Evolutionary conservation across 2,113 vertebrate species (phyloP), one percentile per base, ranked within the genome.

Genomic region (Etia nguti): DNA sequence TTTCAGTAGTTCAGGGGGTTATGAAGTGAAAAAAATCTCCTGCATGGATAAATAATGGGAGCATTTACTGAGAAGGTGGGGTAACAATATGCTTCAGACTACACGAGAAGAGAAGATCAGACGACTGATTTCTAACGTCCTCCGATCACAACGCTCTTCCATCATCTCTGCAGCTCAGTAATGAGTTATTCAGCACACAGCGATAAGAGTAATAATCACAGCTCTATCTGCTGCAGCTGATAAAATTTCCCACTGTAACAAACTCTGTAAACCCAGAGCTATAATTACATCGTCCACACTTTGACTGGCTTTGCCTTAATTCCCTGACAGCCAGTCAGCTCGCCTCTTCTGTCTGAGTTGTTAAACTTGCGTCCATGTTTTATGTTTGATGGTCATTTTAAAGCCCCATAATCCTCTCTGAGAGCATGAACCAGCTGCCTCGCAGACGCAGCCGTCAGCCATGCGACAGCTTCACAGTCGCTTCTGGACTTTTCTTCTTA

Each of bases 351-450:
- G 24, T 82, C 41, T 29, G 70, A 43, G 43, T 34, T 60, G 24
- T 48, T 15, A n/a, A 62, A 62, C 81, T 73, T 15, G 11, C 26
- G 1, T 73, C 62, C 26, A 57, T 24, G 38, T 75, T 75, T 75
- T 48, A 48, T 75, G 43, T 89, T 83, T 91, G 86, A 90, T 55
- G 89, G 84, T 90, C 87, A 81, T 77, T 87, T 84, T 86, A 86
- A 90, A 88, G 10, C 46, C 86, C 79, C 79, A 36, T 89, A 92
- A 94, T 94, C 89, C 87, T 90, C 81, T 86, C 85, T 79, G 75
- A 70, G 84, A 83, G 56, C 59, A 54, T 43, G 55, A 80, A 83
- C 60, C 18, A 5, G 81, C 54, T 46, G 85, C 73, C 52, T 75
- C 10, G 5, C 43, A 75, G 24, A 20, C 2, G 5, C 15, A 18